Evolutionary conservation across 1,140 invertebrate genomes (phyloP).

Genomic region (Pseudachorutes palmiensis): DNA sequence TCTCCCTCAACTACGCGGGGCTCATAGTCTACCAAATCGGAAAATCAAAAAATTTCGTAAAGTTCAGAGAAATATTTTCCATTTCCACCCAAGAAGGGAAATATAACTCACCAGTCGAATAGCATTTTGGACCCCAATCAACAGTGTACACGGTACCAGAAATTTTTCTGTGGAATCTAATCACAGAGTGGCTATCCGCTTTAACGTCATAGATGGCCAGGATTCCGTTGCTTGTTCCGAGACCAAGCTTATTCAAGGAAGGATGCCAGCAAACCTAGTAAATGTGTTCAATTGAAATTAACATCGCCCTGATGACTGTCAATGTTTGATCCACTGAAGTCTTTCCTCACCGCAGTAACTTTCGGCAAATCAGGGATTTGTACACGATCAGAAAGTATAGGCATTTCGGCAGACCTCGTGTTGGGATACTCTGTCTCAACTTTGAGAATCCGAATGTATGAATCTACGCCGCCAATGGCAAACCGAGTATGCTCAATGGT

Average conservation of each 20-base stretch:
- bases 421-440: conserved; percentile 21
- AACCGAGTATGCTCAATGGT: conserved; percentile 12
- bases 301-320: no score
- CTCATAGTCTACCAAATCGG: no score
- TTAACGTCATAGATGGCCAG: conserved; percentile 28
- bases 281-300: no score
- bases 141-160: conserved; percentile 32
- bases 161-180: conserved; percentile 21
- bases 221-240: conserved; percentile 32
- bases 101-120: conserved; percentile 9
- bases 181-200: conserved; percentile 16
- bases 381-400: conserved; percentile 19
- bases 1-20: no score
- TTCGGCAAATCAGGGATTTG: no score
- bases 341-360: conserved; percentile 28
- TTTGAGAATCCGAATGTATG: conserved; percentile 20
- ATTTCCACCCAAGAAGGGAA: no score
- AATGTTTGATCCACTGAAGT: no score
- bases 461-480: conserved; percentile 27
- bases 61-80: no score
- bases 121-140: conserved; percentile 27
- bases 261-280: conserved; percentile 35
- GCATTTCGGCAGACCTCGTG: background rate
- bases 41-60: no score
- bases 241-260: conserved; percentile 18